Base-by-base conservation (phyloP, 2,113 vertebrate species). In the Zapornia atra region DNA sequence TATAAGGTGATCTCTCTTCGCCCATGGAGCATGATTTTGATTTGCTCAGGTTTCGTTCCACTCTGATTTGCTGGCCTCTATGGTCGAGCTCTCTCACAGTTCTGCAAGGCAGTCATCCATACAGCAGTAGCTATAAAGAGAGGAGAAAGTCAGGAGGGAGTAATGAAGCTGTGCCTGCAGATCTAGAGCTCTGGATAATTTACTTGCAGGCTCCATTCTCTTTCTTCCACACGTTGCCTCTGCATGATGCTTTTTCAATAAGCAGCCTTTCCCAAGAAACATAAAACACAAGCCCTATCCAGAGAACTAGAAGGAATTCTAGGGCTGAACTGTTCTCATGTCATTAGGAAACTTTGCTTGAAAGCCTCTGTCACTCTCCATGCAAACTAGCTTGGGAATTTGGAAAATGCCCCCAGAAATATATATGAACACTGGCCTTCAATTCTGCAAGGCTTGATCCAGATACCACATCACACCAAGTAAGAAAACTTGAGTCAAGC, bases 1-100 rank as follows among this genome's bases (percentile, higher is more conserved):
- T 96, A 95, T 95, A 97, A 97, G 97, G 96, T 73, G 95, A 92
- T 90, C 68, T 95, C 94, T 89, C 94, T 61, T 66, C 3, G 5
- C 26, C 69, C 2, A 0, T 31, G 48, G 44, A 95, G 83, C 91
- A 69, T 3, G 50, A 66, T 82, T 95, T 88, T n/a, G 26, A 80
- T 96, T 95, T 91, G 91, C 94, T 97, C 94, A 80, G 84, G 94
- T 96, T 96, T 90, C 31, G 2, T 91, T 90, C 82, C 70, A 7
- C 86, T 87, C 70, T n/a, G 89, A 90, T 97, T 96, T 94, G 94
- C 94, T 93, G 95, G 71, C 73, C 64, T 44, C 86, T 82, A 19
- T 10, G 75, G 54, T 44, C 1, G 12, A 92, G 73, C 81, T 59
- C 93, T 60, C 57, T 92, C 78, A 5, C 64, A 72, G 33, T 84